Conservation (phyloP, 2,113 vertebrate species). For the Rhizomys pruinosus region DNA sequence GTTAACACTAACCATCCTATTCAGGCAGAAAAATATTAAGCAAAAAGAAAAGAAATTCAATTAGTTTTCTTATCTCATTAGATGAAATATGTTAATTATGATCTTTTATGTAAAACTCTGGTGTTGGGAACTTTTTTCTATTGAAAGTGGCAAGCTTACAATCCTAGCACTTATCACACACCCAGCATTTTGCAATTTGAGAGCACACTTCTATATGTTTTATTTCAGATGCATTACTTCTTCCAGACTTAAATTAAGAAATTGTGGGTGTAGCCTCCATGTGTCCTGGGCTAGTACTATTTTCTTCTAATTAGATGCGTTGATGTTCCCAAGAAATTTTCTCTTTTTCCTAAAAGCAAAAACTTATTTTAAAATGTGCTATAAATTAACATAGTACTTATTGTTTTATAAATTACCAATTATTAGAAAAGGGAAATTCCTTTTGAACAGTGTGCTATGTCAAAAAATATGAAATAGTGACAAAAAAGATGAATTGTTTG, state of each 20-base stretch:
- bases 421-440: conserved; percentile 34
- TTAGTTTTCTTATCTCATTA: background rate
- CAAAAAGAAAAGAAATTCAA: background rate
- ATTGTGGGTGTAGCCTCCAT: background rate
- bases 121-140: background rate
- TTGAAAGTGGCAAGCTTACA: background rate
- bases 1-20: background rate
- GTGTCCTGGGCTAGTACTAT: background rate
- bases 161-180: background rate
- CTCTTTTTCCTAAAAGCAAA: background rate
- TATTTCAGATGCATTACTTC: background rate
- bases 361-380: conserved; percentile 36
- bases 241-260: conserved; percentile 34
- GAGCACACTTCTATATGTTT: background rate
- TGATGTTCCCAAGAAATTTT: background rate
- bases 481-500: background rate
- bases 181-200: background rate
- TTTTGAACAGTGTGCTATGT: background rate
- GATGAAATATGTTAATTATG: background rate
- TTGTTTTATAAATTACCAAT: background rate
- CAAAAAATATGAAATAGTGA: background rate
- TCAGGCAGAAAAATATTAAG: background rate
- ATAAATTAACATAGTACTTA: background rate
- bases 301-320: background rate
- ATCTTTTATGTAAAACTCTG: background rate